Evolutionary conservation across 2,888 invertebrate species (phyloP), one percentile per base, ranked within the genome.

Genomic region (Aleiodes alternator): DNA sequence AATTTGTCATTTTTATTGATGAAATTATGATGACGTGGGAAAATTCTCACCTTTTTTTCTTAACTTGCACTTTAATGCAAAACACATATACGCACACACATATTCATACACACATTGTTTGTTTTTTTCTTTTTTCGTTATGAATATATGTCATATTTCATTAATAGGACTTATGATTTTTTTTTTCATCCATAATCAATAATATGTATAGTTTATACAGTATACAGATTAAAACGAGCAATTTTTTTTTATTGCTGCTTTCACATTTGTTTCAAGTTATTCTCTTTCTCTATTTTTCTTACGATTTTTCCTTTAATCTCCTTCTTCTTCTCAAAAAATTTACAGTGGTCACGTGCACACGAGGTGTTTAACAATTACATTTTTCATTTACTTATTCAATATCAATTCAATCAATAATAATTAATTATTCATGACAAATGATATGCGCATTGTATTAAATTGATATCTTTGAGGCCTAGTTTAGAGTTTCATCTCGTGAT

Each of bases 141-240:
- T 83, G 81, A 83, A 78, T 80, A 83, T 80, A 81, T 82, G 80
- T 76, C 82, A 78, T 81, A 64, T 64, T 64, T 48, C 64, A 64
- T 43, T 64, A 43, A 64, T 64, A 64, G 43, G 64, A 64, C 43
- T 64, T 43, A 48, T 48, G 43, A 64, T 64, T 43, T 80, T 81
- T 80, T 81, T 34, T 76, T 80, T 81, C 76, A 76, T 80, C 43
- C 64, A 64, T 80, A 82, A 83, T 81, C 79, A 82, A 82, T 83
- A 72, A 61, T 55, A 59, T 69, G 72, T 76, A 57, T 72, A 71
- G 48, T 72, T 66, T 57, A 73, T 38, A 56, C 51, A 53, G 72
- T 71, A 72, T 72, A 75, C 55, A 72, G 72, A 72, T 64, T 23
- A 48, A 48, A 64, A 64, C 64, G 64, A 64, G 64, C 64, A 64